A percentile compares a stretch with the other conserved stretches of the same genome.
Conservation (phyloP, 2,888 invertebrate species). For the Pterostichus madidus region DNA sequence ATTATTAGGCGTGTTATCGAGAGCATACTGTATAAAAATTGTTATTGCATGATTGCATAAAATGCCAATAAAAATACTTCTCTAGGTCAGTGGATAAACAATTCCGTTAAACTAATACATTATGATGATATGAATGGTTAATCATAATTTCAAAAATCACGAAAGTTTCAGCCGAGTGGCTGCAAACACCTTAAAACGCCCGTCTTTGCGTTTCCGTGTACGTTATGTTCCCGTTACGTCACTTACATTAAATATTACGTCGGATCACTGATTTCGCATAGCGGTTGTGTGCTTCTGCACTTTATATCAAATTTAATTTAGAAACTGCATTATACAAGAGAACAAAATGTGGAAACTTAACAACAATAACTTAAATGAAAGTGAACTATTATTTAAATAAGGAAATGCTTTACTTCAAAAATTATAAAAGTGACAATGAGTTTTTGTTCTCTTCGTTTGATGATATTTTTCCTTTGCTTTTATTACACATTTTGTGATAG, state of each 20-base stretch:
- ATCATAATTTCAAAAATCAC: slow-evolving; percentile 30
- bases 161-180: slow-evolving; percentile 24
- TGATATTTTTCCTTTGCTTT: neutral
- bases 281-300: slow-evolving; percentile 16
- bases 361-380: slow-evolving; percentile 18
- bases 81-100: slow-evolving; percentile 38
- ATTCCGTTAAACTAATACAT: slow-evolving; percentile 36
- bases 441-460: neutral
- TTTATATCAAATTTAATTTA: slow-evolving; percentile 14
- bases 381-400: neutral
- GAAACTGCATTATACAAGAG: slow-evolving; percentile 12
- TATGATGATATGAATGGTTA: slow-evolving; percentile 24
- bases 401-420: slow-evolving; percentile 1
- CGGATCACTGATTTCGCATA: slow-evolving; percentile 39
- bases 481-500: too few relatives aligned
- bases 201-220: slow-evolving; percentile 34
- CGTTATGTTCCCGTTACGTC: slow-evolving; percentile 50
- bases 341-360: slow-evolving; percentile 5
- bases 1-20: too few relatives aligned
- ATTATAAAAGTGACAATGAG: slow-evolving; percentile 24
- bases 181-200: slow-evolving; percentile 40
- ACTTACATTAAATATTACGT: slow-evolving; percentile 20
- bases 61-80: slow-evolving; percentile 3
- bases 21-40: too few relatives aligned
- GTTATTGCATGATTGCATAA: neutral